phyloP scores from a whole-genome alignment of 2,888 invertebrate genomes.

The Stegophylla sp. region DNA sequence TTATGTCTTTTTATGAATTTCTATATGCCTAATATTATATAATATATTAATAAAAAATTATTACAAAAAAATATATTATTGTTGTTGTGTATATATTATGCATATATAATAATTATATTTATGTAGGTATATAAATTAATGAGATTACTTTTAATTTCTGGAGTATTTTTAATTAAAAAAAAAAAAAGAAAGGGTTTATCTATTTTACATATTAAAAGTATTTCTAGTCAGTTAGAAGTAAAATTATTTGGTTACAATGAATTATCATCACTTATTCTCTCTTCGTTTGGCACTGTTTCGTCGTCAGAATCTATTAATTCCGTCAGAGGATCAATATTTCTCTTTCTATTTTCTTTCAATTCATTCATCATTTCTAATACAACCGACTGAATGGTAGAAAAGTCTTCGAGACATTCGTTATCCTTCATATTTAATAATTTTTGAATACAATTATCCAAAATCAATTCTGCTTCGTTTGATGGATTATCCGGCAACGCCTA shows the following conservation, averaged over 20 bases:
- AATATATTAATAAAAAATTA: no score
- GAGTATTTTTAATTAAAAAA: no score
- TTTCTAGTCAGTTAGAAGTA: no score
- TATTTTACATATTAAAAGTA: no score
- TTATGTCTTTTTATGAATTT: no score
- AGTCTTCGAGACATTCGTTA: slow-evolving; percentile 3
- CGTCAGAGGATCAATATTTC: neutral
- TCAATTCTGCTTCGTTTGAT: slow-evolving; percentile 12
- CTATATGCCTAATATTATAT: no score
- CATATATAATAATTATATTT: no score
- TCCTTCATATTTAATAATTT: slow-evolving; percentile 27
- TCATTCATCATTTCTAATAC: slow-evolving; percentile 21
- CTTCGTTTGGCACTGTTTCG: neutral
- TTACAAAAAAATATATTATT: no score
- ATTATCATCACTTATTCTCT: neutral
- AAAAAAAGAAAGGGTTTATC: no score
- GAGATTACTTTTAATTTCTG: no score
- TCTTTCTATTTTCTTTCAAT: slow-evolving; percentile 5
- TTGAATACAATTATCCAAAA: slow-evolving; percentile 36
- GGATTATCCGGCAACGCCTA: slow-evolving; percentile 25
- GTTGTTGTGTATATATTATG: no score
- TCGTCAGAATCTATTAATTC: neutral
- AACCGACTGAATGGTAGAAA: neutral
- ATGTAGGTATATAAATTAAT: no score
- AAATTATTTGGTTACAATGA: neutral